phyloP scores from a whole-genome alignment of 2,797 vertebrate genomes.

The Acomys russatus region DNA sequence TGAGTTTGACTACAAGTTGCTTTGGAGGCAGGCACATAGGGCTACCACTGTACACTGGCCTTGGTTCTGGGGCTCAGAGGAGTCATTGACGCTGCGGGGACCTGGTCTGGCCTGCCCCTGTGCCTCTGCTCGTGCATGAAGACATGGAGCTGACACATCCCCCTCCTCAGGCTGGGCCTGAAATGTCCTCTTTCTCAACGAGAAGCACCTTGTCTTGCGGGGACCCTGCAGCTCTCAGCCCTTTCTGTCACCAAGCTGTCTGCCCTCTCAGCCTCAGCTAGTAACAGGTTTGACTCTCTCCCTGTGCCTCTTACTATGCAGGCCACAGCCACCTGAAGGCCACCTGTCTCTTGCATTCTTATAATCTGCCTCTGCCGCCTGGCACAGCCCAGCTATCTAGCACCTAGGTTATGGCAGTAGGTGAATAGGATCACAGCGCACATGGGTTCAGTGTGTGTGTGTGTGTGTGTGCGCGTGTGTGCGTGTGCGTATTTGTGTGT shows the following conservation, averaged over 20 bases:
- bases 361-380: neutral
- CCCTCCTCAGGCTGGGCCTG: neutral
- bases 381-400: neutral
- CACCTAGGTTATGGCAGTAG: neutral
- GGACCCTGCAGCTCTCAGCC: neutral
- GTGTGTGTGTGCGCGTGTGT: too few relatives aligned
- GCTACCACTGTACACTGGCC: too few relatives aligned
- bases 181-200: neutral
- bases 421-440: neutral
- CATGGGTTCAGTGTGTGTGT: neutral
- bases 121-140: neutral
- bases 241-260: neutral
- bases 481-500: too few relatives aligned
- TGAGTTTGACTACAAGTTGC: neutral
- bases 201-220: neutral
- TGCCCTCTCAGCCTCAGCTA: neutral
- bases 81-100: neutral
- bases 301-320: neutral
- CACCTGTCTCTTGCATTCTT: neutral
- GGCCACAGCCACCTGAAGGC: neutral
- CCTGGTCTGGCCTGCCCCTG: neutral
- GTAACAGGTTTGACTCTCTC: neutral
- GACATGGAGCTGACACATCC: neutral
- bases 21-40: neutral
- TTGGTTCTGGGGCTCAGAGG: slow-evolving; percentile 16